phyloP scores from a whole-genome alignment of 2,888 invertebrate genomes.

The Julus scanicus region DNA sequence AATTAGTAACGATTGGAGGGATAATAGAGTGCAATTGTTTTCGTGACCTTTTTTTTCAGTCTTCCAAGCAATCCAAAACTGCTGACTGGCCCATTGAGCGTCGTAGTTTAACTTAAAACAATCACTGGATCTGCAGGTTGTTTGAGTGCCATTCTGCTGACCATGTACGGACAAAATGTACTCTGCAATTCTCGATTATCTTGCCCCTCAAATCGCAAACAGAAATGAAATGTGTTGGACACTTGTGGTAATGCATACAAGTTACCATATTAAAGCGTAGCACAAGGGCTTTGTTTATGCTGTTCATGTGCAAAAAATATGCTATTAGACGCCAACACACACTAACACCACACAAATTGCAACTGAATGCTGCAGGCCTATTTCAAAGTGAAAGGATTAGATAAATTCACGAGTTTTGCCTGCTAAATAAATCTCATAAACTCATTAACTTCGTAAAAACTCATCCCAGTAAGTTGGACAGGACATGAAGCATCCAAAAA shows the following conservation, averaged over 20 bases:
- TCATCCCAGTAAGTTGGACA: neutral
- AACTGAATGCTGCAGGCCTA: neutral
- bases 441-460: neutral
- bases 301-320: neutral
- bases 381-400: neutral
- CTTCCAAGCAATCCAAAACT: neutral
- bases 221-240: constrained; percentile 14
- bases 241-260: constrained; percentile 30
- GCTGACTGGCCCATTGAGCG: neutral
- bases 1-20: neutral
- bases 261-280: neutral
- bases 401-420: neutral
- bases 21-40: neutral
- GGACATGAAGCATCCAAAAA: neutral
- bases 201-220: neutral
- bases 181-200: neutral
- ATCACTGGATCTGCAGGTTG: neutral
- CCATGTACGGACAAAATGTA: neutral
- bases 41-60: neutral
- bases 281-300: neutral
- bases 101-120: neutral
- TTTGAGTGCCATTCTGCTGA: neutral
- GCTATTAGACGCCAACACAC: neutral
- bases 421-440: neutral
- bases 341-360: neutral